phyloP scores from a whole-genome alignment of 2,113 vertebrate genomes.

The Falco punctatus region DNA sequence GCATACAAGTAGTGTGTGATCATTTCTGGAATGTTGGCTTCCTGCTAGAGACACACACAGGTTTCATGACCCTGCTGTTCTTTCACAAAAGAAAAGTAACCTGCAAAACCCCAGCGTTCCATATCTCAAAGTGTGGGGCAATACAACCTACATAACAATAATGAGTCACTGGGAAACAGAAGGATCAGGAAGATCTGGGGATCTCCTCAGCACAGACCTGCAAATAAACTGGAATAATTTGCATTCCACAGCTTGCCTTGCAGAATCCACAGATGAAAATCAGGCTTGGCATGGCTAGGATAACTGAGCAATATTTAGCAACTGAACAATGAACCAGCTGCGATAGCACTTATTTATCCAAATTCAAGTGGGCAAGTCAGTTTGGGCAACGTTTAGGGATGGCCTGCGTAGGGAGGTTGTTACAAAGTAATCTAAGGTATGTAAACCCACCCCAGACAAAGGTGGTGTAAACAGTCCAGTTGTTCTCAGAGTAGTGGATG shows the following conservation, averaged over 20 bases:
- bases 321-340: constrained; percentile 19
- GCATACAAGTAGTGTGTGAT: not conserved
- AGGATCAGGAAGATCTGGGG: not conserved
- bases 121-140: not conserved
- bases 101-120: not conserved
- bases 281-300: constrained; percentile 15
- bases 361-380: not conserved
- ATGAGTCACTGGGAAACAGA: constrained; percentile 32
- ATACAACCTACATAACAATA: not conserved
- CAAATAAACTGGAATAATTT: constrained; percentile 30
- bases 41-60: not conserved
- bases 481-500: not conserved
- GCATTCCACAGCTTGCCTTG: constrained; percentile 48
- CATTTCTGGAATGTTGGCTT: not conserved
- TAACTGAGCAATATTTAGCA: constrained; percentile 22
- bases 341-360: not conserved
- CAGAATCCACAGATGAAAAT: constrained; percentile 43
- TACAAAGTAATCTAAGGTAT: not conserved
- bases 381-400: not conserved
- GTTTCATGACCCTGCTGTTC: not conserved
- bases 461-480: not conserved
- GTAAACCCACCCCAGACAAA: not conserved
- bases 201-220: constrained; percentile 41
- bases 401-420: not conserved
- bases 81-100: constrained; percentile 12